Evolutionary conservation across 2,888 invertebrate species (phyloP).

Genomic region (Elmis aenea): DNA sequence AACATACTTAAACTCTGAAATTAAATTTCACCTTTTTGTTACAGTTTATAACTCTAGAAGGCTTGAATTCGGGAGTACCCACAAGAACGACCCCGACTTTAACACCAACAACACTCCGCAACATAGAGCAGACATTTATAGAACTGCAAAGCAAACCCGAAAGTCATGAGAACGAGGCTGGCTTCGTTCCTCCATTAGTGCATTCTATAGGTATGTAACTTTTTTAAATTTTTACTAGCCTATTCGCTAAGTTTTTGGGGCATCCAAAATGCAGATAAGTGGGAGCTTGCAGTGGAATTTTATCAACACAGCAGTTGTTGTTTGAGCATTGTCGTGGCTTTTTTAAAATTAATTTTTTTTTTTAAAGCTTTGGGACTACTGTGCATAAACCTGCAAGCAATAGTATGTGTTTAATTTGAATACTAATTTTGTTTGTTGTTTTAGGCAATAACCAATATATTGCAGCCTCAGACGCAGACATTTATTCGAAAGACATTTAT

Average conservation of each 20-base stretch:
- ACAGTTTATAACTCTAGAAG: conserved; percentile 79
- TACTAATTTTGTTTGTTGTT: conserved; percentile 14
- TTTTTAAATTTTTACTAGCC: background rate
- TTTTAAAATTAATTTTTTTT: background rate
- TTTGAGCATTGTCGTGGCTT: no score
- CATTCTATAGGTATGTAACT: conserved; percentile 43
- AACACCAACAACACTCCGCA: conserved; percentile 88
- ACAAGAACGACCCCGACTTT: conserved; percentile 90
- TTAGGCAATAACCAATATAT: conserved; percentile 47
- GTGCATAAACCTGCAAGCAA: no score
- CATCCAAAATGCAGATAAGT: background rate
- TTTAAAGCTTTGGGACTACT: conserved; percentile 1
- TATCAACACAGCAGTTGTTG: background rate
- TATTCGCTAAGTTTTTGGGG: background rate
- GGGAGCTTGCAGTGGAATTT: background rate
- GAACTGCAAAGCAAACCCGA: conserved; percentile 75
- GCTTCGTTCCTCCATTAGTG: conserved; percentile 82
- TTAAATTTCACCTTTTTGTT: no score
- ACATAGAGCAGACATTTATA: conserved; percentile 87
- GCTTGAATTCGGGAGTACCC: conserved; percentile 83
- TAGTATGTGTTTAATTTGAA: no score
- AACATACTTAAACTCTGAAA: no score
- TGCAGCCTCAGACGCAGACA: conserved; percentile 42
- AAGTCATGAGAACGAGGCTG: conserved; percentile 78
- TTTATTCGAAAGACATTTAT: conserved; percentile 26